Base-by-base conservation (phyloP, 2,888 invertebrate genomes). In the Acholoe squamosa region DNA sequence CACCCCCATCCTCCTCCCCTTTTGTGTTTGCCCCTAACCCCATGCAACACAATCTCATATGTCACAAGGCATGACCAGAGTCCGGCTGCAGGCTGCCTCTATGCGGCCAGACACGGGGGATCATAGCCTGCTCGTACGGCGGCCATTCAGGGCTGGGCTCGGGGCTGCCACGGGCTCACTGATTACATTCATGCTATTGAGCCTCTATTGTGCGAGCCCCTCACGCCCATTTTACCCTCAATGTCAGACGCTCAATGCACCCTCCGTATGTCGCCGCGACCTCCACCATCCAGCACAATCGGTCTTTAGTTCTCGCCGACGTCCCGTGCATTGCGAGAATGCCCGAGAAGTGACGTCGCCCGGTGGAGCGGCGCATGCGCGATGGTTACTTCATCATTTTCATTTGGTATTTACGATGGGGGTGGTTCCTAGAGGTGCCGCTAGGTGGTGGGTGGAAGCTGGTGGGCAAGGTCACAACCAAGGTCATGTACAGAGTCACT, bases 111-210 rank as follows among this genome's bases (percentile, higher is more conserved):
- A 34, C 43, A 43, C 3, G 25, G 33, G 51, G 51, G 84, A 84
- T 84, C 84, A 84, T 51, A 84, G 43, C 22, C 43, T 22, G 51
- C 84, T 43, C 43, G 84, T 84, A 51, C 56, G 3, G 28, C 25
- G 52, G 86, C 54, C 86, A 86, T 86, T 86, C 86, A 86, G 86
- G 5, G 52, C 3, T 31, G 31, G 5, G 52, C 28, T 28, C 25
- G 54, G 77, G 28, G 52, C 86, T 1, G 33, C 86, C 86, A 31
- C 25, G 52, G 86, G 31, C n/a, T 0, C 5, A 3, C n/a, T 86
- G 86, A 86, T 86, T 86, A 86, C 86, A 86, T 86, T 86, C 86
- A 86, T 54, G 86, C 86, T 86, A 86, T 86, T 86, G 86, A 86
- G 86, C 56, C 54, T 0, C 56, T 54, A 86, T 86, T 86, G 86